These are phyloP conservation scores for Coranthus polyacanthus DNA, from an alignment of 2,797 vertebrate genomes.

Conservation along the genomic window DNA sequence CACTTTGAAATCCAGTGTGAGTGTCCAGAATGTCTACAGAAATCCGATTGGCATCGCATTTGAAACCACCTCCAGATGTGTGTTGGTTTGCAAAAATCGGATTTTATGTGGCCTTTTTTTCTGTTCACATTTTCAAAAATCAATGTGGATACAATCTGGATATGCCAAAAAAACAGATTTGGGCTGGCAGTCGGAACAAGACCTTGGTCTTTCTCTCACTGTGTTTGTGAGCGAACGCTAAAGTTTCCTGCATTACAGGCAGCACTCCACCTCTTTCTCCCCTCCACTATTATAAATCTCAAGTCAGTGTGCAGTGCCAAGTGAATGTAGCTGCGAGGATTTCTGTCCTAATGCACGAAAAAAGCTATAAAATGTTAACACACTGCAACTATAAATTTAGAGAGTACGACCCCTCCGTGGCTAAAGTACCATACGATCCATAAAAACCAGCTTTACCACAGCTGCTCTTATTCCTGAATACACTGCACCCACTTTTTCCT, in stretches of 20 bases:
- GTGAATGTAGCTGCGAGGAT: slow-evolving; percentile 5
- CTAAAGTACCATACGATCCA: slow-evolving; percentile 17
- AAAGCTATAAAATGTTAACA: slow-evolving; percentile 54
- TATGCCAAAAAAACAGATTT: background rate
- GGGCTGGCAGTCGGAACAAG: too few species aligned
- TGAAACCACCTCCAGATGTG: too few species aligned
- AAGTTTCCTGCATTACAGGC: background rate
- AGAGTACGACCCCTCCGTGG: slow-evolving; percentile 34
- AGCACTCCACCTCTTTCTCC: background rate
- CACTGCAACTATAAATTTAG: slow-evolving; percentile 41
- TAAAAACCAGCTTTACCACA: slow-evolving; percentile 9
- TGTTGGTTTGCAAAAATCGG: too few species aligned
- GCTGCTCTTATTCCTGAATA: background rate
- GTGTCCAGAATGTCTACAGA: too few species aligned
- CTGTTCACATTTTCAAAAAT: too few species aligned
- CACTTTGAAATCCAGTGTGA: too few species aligned
- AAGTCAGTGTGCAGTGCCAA: slow-evolving; percentile 13
- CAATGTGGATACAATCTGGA: too few species aligned
- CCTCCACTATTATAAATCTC: slow-evolving; percentile 23
- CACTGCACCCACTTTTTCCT: background rate
- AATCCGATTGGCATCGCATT: too few species aligned
- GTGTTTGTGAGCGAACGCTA: background rate
- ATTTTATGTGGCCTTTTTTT: too few species aligned
- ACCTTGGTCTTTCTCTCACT: background rate
- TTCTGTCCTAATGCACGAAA: slow-evolving; percentile 29